Conservation (phyloP, 2,113 vertebrate genomes). For the Oplegnathus fasciatus region DNA sequence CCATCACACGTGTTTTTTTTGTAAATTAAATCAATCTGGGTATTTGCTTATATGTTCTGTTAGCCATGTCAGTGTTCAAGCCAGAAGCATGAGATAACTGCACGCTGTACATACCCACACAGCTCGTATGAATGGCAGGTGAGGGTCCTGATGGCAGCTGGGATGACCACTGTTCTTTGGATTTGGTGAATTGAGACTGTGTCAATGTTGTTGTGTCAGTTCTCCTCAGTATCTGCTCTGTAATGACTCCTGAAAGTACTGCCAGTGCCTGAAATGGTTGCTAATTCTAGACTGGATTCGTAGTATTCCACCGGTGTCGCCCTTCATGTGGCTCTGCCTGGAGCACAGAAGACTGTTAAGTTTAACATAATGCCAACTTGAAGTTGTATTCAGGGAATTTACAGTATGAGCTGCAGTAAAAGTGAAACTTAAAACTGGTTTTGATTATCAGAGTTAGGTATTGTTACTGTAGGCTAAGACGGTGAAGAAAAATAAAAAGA, state of each 20-base stretch:
- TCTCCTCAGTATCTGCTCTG: not conserved
- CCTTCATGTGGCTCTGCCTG: not conserved
- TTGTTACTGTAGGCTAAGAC: slow-evolving; percentile 15
- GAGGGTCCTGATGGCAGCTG: slow-evolving; percentile 13
- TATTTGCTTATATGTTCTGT: slow-evolving; percentile 49
- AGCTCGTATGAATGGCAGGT: not conserved
- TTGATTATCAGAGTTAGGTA: slow-evolving; percentile 7
- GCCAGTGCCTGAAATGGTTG: slow-evolving; percentile 4
- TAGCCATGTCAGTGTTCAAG: slow-evolving; percentile 43
- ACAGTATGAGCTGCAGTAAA: slow-evolving; percentile 11
- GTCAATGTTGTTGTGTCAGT: not conserved
- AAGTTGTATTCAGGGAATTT: slow-evolving; percentile 57
- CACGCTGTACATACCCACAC: slow-evolving; percentile 40
- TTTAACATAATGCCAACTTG: slow-evolving; percentile 19
- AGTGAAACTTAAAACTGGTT: slow-evolving; percentile 16
- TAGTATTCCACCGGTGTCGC: slow-evolving; percentile 40
- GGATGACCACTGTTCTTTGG: not conserved
- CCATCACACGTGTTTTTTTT: slow-evolving; percentile 17
- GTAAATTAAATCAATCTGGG: slow-evolving; percentile 24
- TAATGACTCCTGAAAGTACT: slow-evolving; percentile 23
- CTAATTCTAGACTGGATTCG: slow-evolving; percentile 8
- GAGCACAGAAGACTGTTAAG: slow-evolving; percentile 38
- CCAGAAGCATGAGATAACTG: slow-evolving; percentile 39
- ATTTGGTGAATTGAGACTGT: slow-evolving; percentile 1
- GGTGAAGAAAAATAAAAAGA: not conserved